Evolutionary conservation across 2,113 vertebrate species (phyloP), one percentile per base, ranked within the genome.

Genomic region (Jaculus jaculus): DNA sequence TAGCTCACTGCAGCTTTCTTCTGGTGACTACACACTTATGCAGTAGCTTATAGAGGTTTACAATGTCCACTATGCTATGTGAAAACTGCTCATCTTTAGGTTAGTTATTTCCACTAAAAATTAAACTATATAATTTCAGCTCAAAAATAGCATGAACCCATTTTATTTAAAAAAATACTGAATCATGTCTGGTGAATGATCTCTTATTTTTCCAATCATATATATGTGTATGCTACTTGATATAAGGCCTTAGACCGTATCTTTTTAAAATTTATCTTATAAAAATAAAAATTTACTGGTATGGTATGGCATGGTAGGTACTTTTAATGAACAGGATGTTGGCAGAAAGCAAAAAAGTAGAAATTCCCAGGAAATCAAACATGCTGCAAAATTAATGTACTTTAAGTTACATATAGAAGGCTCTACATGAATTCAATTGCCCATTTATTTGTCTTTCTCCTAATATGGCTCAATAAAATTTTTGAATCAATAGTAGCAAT

Each of bases 51-150:
- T 1, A 82, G 54, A 89, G 58, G 11, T 72, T 92, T 89, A 87
- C 15, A 77, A 72, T 16, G 30, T 61, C 21, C 23, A 26, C 18
- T 58, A 58, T 34, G 32, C 58, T 54, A 4, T n/a, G 65, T 34
- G n/a, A 34, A 86, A 90, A 68, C 21, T 23, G 84, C 51, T 80
- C 47, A 73, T 42, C 47, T 75, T 84, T 92, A 28, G 75, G 51
- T 42, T 37, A 30, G 71, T 78, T 30, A 82, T 61, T 92, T 92
- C 75, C 58, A 77, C 75, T 74, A 92, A 89, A 92, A 74, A 39
- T 47, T 68, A 80, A 77, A 74, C 42, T 82, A 77, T 26, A 39
- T 24, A 61, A 73, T 73, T 88, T 83, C 12, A 90, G 54, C 66
- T 95, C 69, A 89, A 82, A 91, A 87, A 81, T 23, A 90, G 28